phyloP scores from a whole-genome alignment of 2,797 vertebrate species.

The Syngnathus acus region DNA sequence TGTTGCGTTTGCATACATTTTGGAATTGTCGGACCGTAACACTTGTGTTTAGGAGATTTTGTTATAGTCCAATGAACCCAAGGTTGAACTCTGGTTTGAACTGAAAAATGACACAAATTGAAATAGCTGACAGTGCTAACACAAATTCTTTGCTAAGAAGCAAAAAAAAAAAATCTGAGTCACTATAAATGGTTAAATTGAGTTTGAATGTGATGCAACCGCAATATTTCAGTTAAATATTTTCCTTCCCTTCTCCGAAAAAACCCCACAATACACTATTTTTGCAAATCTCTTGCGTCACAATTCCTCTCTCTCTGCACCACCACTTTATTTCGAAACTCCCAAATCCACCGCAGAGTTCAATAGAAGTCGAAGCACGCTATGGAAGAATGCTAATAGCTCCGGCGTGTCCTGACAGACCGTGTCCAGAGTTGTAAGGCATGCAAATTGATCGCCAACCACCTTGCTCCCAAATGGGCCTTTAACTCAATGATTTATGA shows the following conservation, averaged over 20 bases:
- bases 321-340: not conserved
- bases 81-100: not conserved
- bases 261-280: not conserved
- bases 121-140: not conserved
- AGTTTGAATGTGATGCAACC: not conserved
- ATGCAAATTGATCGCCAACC: not conserved
- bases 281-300: not conserved
- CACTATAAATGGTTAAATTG: not conserved
- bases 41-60: not conserved
- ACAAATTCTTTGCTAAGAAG: not conserved
- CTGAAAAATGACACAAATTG: not conserved
- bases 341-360: not conserved
- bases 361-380: not conserved
- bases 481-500: not conserved
- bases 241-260: too few species aligned
- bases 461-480: not conserved
- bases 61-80: not conserved
- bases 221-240: too few species aligned
- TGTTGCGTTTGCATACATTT: not conserved
- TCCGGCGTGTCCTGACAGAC: not conserved
- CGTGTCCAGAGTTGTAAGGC: not conserved
- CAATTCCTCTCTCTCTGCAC: not conserved
- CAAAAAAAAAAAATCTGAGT: not conserved
- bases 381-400: not conserved
- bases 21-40: not conserved